Base-by-base conservation (phyloP, 2,888 invertebrate genomes). In the Tipula vernalis region DNA sequence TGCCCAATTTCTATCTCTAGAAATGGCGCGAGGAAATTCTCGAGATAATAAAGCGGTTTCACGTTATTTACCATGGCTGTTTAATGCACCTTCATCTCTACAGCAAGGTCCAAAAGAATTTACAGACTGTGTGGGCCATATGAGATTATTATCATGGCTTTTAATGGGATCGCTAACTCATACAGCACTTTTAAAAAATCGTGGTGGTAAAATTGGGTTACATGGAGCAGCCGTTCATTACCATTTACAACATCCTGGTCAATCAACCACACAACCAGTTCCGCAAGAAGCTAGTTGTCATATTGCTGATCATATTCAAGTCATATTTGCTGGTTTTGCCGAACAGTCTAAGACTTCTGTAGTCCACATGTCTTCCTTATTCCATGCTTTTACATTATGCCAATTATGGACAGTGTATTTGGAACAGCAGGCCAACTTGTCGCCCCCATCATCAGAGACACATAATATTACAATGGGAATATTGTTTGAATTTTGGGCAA, bases 401-500 rank as follows among this genome's bases (percentile, higher is more conserved):
- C 99, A 99, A 94, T 93, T 99, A 88, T 99, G 99, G 99, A 99
- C 99, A 0, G 95, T 99, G 89, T 99, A 99, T 92, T 94, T 99
- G 90, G 99, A 99, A 91, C 96, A 97, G 91, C 93, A 96, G 89
- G 95, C 97, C 0, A 93, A 93, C 85, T 93, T 93, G 83, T 93
- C 94, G 90, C 92, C 93, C 88, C 95, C 94, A 88, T 95, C 93
- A 90, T 93, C 93, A 51, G 97, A 97, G 90, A 93, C 95, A 13
- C 95, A 96, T 89, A 93, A 95, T 89, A 93, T 95, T 13, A 95
- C 96, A 0, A 94, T 95, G 92, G 95, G 95, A 88, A 96, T 98
- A 88, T 93, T 99, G 87, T 95, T 98, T 89, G 99, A 99, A 92
- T 99, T 99, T 93, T 99, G 99, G 99, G 97, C 97, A 86, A 97